These are phyloP conservation scores for Phocoena sinus DNA, from an alignment of 2,113 vertebrate genomes.

Conservation along the genomic window DNA sequence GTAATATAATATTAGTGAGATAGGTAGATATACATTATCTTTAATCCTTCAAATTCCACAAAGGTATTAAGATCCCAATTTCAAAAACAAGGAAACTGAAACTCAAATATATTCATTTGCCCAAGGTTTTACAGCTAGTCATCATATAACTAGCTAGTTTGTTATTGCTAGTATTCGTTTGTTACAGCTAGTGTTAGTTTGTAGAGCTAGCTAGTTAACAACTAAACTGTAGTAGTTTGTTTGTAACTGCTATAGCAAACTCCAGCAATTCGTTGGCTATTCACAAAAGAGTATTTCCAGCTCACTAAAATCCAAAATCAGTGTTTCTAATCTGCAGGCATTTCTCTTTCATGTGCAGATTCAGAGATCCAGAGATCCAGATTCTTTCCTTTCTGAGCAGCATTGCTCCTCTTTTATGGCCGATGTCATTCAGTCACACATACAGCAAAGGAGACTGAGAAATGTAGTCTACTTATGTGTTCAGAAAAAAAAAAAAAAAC, in stretches of 20 bases:
- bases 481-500: not conserved
- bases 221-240: not conserved
- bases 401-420: not conserved
- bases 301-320: not conserved
- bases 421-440: not conserved
- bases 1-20: not conserved
- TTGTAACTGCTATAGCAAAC: not conserved
- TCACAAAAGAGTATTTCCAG: not conserved
- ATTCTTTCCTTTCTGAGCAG: not conserved
- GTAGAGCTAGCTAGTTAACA: not conserved
- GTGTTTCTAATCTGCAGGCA: not conserved
- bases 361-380: not conserved
- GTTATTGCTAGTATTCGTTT: not conserved
- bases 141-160: not conserved
- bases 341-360: not conserved
- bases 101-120: not conserved
- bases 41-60: not conserved
- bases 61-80: not conserved
- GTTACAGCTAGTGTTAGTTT: not conserved
- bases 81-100: constrained; percentile 3
- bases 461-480: not conserved
- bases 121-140: not conserved
- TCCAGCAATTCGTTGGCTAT: not conserved
- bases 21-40: not conserved
- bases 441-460: not conserved